Evolutionary conservation across 2,113 vertebrate species (phyloP).

Genomic region (Gorsachius goisagi): DNA sequence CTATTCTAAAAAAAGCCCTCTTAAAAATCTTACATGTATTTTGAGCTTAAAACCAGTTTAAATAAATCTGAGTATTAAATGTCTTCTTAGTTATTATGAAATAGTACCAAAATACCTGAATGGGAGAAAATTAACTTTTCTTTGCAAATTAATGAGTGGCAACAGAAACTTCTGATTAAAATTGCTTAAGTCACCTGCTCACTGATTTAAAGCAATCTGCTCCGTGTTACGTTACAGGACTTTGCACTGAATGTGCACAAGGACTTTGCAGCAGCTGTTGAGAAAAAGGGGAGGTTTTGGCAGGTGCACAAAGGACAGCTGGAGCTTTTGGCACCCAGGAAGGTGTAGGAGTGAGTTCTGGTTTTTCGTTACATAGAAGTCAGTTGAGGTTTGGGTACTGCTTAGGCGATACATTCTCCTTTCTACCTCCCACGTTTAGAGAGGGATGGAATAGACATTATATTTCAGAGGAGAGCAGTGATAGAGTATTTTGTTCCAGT

Average conservation of each 20-base stretch:
- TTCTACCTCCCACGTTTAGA: slow-evolving; percentile 42
- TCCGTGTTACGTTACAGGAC: not conserved
- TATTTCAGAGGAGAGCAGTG: not conserved
- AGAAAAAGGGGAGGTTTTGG: slow-evolving; percentile 36
- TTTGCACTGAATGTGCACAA: not conserved
- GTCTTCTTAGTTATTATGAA: not conserved
- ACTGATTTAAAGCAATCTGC: not conserved
- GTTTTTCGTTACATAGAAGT: slow-evolving; percentile 45
- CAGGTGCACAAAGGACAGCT: slow-evolving; percentile 62
- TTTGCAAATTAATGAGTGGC: not conserved
- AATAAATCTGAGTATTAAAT: not conserved
- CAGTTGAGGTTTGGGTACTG: slow-evolving; percentile 31
- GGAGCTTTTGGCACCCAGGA: slow-evolving; percentile 64
- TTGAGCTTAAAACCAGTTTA: not conserved
- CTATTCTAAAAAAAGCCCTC: not conserved
- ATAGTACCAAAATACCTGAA: not conserved
- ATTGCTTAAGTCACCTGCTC: not conserved
- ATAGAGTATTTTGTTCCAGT: not conserved
- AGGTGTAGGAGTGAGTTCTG: slow-evolving; percentile 58
- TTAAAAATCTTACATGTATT: not conserved
- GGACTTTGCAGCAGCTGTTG: slow-evolving; percentile 41
- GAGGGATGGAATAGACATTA: not conserved
- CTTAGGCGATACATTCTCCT: slow-evolving; percentile 48
- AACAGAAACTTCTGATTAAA: not conserved
- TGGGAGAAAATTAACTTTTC: not conserved